Percentiles rank a stretch among this genome's conserved stretches.
These are phyloP conservation scores for Menura novaehollandiae DNA, from an alignment of 2,113 vertebrate genomes.

Conservation along the genomic window DNA sequence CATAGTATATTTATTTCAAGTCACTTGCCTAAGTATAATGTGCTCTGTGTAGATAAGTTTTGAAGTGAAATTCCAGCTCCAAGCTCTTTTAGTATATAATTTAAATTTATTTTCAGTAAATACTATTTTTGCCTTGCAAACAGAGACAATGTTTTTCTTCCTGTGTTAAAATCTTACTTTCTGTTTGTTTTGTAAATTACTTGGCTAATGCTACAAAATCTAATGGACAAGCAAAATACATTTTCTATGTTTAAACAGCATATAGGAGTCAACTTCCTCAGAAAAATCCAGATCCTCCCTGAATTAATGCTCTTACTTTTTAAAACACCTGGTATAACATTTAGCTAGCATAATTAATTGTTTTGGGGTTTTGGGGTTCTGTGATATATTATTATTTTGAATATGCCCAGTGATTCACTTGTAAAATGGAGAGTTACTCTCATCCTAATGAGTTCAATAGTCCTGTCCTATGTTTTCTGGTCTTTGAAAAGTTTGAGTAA, in stretches of 20 bases:
- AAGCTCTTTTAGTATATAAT: not conserved
- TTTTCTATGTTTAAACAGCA: not conserved
- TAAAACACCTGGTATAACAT: not conserved
- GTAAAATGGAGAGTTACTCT: not conserved
- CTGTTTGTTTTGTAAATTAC: not conserved
- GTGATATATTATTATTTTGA: not conserved
- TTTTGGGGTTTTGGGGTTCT: not conserved
- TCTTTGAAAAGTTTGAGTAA: not conserved
- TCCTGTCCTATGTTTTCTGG: not conserved
- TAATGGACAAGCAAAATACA: not conserved
- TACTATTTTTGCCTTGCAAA: not conserved
- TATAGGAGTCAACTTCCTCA: not conserved
- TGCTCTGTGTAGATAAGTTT: not conserved
- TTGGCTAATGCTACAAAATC: not conserved
- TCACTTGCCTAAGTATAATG: slow-evolving; percentile 24
- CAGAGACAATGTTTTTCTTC: not conserved
- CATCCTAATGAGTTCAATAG: not conserved
- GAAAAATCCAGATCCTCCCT: not conserved
- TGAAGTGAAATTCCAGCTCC: slow-evolving; percentile 16
- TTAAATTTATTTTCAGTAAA: slow-evolving; percentile 43
- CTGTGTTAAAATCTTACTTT: not conserved
- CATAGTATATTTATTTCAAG: not conserved
- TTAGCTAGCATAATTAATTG: not conserved
- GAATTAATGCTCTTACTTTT: not conserved
- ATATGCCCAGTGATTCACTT: not conserved